phyloP scores from a whole-genome alignment of 35 echinoderm and acorn worm species.

The Hemicentrotus pulcherrimus region DNA sequence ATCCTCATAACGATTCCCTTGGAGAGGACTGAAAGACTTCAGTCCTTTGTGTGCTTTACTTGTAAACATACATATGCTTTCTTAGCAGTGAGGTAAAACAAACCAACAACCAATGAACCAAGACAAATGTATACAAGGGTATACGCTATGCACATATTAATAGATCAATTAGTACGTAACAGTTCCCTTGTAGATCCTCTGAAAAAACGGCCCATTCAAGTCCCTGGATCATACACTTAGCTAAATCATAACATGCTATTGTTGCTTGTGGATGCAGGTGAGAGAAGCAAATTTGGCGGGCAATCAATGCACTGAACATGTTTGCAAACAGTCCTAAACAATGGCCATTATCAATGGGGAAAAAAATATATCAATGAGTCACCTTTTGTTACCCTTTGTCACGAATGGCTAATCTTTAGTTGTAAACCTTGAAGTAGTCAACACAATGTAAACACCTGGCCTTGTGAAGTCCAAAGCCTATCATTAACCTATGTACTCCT shows the following conservation, averaged over 20 bases:
- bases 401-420: background rate
- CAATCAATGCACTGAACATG: background rate
- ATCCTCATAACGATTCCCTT: background rate
- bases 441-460: background rate
- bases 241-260: background rate
- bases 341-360: background rate
- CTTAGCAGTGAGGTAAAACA: too few species aligned
- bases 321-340: background rate
- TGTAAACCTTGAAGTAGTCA: background rate
- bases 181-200: too few species aligned
- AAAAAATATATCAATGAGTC: slow-evolving; percentile 7
- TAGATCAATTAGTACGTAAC: too few species aligned
- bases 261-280: background rate
- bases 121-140: too few species aligned
- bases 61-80: too few species aligned
- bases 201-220: background rate
- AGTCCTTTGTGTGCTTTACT: background rate
- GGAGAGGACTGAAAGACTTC: background rate
- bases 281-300: background rate
- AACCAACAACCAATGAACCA: too few species aligned
- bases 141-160: too few species aligned
- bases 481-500: background rate
- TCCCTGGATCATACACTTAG: background rate
- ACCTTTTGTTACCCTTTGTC: background rate
- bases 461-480: background rate